These are phyloP conservation scores for Dipodomys ordii DNA, from an alignment of 2,113 vertebrate genomes.

Conservation along the genomic window DNA sequence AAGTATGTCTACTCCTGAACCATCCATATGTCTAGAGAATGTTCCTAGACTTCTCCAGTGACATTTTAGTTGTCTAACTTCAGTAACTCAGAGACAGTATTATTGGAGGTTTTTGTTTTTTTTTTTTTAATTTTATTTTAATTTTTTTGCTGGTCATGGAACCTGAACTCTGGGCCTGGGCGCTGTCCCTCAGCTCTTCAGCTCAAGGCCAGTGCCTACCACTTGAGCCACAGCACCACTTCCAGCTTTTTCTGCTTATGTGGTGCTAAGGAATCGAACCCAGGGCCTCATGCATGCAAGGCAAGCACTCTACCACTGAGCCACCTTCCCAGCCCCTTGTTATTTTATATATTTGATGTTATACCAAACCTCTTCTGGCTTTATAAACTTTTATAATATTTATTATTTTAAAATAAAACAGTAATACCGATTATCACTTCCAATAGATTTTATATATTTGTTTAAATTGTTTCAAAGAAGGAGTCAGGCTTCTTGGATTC, in stretches of 20 bases:
- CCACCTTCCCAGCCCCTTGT: too few species aligned
- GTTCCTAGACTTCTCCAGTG: neutral
- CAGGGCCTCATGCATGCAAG: too few species aligned
- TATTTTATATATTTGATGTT: slow-evolving; percentile 12
- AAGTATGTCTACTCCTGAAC: neutral
- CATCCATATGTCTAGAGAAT: neutral
- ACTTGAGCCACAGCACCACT: too few species aligned
- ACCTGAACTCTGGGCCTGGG: too few species aligned
- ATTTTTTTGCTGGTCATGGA: too few species aligned
- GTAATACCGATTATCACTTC: neutral
- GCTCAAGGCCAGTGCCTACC: too few species aligned
- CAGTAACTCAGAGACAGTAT: neutral
- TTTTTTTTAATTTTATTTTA: neutral
- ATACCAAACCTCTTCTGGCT: neutral
- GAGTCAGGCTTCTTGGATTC: neutral
- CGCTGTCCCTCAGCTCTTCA: too few species aligned
- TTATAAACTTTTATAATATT: slow-evolving; percentile 34
- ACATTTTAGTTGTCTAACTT: neutral
- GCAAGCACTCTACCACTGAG: too few species aligned
- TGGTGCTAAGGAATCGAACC: too few species aligned
- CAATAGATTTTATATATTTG: slow-evolving; percentile 27
- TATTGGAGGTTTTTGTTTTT: neutral
- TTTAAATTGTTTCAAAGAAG: slow-evolving; percentile 57
- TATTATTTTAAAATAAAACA: slow-evolving; percentile 45
- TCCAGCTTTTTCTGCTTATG: too few species aligned